These are phyloP conservation scores for Eremobia ochroleuca DNA, from an alignment of 2,888 invertebrate genomes.

Conservation along the genomic window DNA sequence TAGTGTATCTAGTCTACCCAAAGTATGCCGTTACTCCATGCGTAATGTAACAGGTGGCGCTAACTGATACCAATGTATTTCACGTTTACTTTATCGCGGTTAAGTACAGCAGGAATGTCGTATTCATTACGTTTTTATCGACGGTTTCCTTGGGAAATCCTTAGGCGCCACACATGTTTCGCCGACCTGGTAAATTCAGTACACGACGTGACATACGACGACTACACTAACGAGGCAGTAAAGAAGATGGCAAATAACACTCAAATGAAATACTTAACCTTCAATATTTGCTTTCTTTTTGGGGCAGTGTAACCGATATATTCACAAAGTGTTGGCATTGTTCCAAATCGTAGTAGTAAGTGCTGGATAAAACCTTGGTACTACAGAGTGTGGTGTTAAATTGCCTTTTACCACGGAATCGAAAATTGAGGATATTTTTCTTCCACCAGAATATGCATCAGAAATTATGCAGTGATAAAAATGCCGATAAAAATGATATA, in stretches of 20 bases:
- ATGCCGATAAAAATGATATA: background rate
- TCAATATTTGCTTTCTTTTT: slow-evolving; percentile 34
- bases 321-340: slow-evolving; percentile 42
- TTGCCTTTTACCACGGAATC: slow-evolving; percentile 22
- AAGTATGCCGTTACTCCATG: slow-evolving; percentile 10
- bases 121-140: slow-evolving; percentile 29
- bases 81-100: slow-evolving; percentile 24
- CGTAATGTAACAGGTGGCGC: slow-evolving; percentile 35
- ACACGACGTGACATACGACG: background rate
- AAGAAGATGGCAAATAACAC: slow-evolving; percentile 1
- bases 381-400: slow-evolving; percentile 20
- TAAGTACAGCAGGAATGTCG: slow-evolving; percentile 9
- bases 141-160: slow-evolving; percentile 6
- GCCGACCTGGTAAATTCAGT: background rate
- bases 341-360: slow-evolving; percentile 37
- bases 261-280: slow-evolving; percentile 34
- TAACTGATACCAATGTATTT: slow-evolving; percentile 12
- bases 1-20: background rate
- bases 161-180: background rate
- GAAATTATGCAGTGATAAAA: background rate
- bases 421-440: slow-evolving; percentile 23
- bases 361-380: slow-evolving; percentile 16
- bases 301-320: slow-evolving; percentile 14
- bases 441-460: background rate
- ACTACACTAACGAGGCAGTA: too few relatives aligned